Percentiles rank a stretch among this genome's conserved stretches.
Conservation (phyloP, 2,888 invertebrate species). For the Axea sp. region DNA sequence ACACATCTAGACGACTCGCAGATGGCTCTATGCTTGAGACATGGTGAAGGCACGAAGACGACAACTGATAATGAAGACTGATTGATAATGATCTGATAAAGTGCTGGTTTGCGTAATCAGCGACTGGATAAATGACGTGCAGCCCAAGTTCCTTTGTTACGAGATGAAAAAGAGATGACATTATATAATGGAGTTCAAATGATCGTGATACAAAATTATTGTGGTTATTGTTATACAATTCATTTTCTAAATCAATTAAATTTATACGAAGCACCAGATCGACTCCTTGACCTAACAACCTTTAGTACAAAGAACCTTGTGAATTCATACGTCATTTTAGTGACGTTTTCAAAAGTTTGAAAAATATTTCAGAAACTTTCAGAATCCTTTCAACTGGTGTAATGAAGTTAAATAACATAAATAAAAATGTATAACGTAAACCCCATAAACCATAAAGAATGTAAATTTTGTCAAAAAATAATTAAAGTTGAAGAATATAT, state of each 20-base stretch:
- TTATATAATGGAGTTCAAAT: slow-evolving; percentile 11
- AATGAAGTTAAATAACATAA: too few relatives aligned
- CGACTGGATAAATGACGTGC: slow-evolving; percentile 18
- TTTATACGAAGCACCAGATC: slow-evolving; percentile 20
- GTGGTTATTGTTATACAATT: slow-evolving; percentile 3
- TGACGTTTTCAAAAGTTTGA: too few relatives aligned
- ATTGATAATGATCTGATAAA: slow-evolving; percentile 52
- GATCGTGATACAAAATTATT: slow-evolving; percentile 17
- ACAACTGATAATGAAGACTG: slow-evolving; percentile 39
- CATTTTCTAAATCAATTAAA: slow-evolving; percentile 17
- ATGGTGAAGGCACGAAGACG: slow-evolving; percentile 7
- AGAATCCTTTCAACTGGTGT: too few relatives aligned
- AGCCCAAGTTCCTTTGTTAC: slow-evolving; percentile 24
- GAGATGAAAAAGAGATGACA: slow-evolving; percentile 7
- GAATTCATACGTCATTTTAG: too few relatives aligned
- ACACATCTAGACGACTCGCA: too few relatives aligned
- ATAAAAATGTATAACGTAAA: too few relatives aligned
- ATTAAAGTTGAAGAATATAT: too few relatives aligned
- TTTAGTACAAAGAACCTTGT: slow-evolving; percentile 1
- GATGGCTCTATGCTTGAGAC: too few relatives aligned
- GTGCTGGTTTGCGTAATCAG: slow-evolving; percentile 28
- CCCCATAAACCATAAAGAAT: too few relatives aligned
- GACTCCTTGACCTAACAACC: slow-evolving; percentile 3
- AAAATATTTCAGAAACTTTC: too few relatives aligned
- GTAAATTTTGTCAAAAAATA: too few relatives aligned